Evolutionary conservation across 1,140 invertebrate species (phyloP), one percentile per base, ranked within the genome.

Genomic region (Acyrthosiphon pisum): DNA sequence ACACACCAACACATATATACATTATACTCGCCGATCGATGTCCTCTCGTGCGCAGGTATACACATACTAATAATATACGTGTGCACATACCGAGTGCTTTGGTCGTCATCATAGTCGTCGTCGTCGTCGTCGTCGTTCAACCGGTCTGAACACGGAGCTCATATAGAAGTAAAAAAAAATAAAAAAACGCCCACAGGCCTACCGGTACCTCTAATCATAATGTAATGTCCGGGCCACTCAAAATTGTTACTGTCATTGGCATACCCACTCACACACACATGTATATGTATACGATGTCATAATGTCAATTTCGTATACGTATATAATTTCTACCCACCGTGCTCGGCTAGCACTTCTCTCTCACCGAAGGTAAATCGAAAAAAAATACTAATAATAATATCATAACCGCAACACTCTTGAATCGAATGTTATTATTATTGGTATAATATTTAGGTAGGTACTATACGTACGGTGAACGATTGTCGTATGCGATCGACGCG

Each of bases 201-300:
- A 93, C 91, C 91, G 91, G 91, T 56, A 83, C 81, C n/a, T 83
- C 91, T 93, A 93, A 93, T 93, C 91, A 92, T 81, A 92, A 92
- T 50, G 91, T 84, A 83, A 93, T 56, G 91, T 90, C 81, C 81
- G 91, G 91, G 76, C 91, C 91, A 93, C 91, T 93, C 91, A 93
- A 93, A 93, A 93, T 93, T 93, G 91, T 93, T 93, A 93, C 91
- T 93, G 91, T 93, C 91, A 93, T 93, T 93, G 91, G 91, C 81
- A 86, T 86, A 41, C 81, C 46, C 81, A 86, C 91, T 35, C 50
- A 56, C 53, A 23, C 37, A 53, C 46, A 84, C 76, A 26, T 1
- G 14, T 9, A 83, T 35, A 37, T 50, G 23, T 30, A 68, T 23
- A 46, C 89, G 89, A 68, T 93, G 76, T 84, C 91, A 93, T 84